A percentile compares a stretch with the other conserved stretches of the same genome.
Conservation (phyloP, 2,797 vertebrate genomes). For the Sebastes melanostomus region DNA sequence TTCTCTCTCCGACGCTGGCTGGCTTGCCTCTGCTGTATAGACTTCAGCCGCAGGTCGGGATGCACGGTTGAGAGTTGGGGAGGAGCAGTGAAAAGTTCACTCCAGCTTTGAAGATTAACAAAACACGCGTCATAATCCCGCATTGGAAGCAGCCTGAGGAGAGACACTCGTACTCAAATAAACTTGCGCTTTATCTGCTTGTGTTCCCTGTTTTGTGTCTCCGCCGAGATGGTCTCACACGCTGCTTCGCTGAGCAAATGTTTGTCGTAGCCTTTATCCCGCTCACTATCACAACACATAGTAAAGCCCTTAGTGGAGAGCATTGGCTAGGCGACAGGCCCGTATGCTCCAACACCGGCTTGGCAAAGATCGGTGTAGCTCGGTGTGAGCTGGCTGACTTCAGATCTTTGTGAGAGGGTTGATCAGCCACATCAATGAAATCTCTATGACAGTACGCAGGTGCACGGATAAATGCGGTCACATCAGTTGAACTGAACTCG, state of each 20-base stretch:
- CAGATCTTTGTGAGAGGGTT: conserved; percentile 25
- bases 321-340: conserved; percentile 50
- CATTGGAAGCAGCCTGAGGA: conserved; percentile 46
- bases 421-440: conserved; percentile 12
- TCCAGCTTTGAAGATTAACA: conserved; percentile 67
- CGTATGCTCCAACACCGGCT: conserved; percentile 37
- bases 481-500: not conserved
- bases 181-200: conserved; percentile 54
- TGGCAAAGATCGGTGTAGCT: conserved; percentile 38
- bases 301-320: conserved; percentile 47
- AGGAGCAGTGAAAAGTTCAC: conserved; percentile 56
- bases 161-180: conserved; percentile 56
- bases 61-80: conserved; percentile 13
- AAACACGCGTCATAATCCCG: conserved; percentile 59
- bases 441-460: not conserved
- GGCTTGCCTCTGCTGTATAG: conserved; percentile 16
- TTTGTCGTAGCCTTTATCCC: conserved; percentile 65
- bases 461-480: not conserved
- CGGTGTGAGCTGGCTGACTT: conserved; percentile 29
- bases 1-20: conserved; percentile 42
- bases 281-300: conserved; percentile 53
- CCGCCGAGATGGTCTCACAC: conserved; percentile 38
- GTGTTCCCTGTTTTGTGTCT: conserved; percentile 58
- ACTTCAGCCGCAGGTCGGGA: conserved; percentile 31
- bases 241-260: conserved; percentile 68